Percentiles rank a stretch among this genome's conserved stretches.
phyloP scores from a whole-genome alignment of 2,113 vertebrate genomes.

The Poeciliopsis retropinna region DNA sequence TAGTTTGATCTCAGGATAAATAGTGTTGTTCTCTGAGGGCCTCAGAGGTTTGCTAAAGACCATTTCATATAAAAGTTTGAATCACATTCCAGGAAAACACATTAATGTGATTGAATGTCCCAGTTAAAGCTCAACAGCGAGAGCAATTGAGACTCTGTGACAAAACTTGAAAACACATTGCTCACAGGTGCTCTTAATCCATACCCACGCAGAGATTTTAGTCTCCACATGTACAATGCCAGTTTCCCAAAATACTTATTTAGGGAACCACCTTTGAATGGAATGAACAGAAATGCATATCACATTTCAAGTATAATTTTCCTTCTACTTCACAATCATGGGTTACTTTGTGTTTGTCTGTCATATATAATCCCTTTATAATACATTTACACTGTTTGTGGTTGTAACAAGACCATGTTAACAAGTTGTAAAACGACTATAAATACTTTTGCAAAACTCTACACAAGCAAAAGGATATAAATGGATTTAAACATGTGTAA shows the following conservation, averaged over 20 bases:
- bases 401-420: background rate
- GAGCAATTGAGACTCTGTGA: background rate
- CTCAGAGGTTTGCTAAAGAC: background rate
- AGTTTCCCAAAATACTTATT: too few relatives aligned
- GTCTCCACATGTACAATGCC: too few relatives aligned
- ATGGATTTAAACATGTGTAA: constrained; percentile 24
- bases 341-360: too few relatives aligned
- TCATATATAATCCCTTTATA: background rate
- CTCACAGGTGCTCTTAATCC: too few relatives aligned
- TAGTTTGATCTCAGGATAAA: background rate
- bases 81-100: background rate
- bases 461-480: background rate
- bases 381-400: background rate
- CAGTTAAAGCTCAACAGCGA: background rate
- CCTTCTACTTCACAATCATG: too few relatives aligned
- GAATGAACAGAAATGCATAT: too few relatives aligned
- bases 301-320: too few relatives aligned
- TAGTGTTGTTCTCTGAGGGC: background rate
- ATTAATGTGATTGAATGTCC: background rate
- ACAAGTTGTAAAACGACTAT: too few relatives aligned
- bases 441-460: too few relatives aligned
- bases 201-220: too few relatives aligned
- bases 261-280: too few relatives aligned
- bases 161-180: too few relatives aligned
- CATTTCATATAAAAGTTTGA: background rate